These are phyloP conservation scores for Stictonetta naevosa DNA, from an alignment of 2,113 vertebrate genomes.

Conservation along the genomic window DNA sequence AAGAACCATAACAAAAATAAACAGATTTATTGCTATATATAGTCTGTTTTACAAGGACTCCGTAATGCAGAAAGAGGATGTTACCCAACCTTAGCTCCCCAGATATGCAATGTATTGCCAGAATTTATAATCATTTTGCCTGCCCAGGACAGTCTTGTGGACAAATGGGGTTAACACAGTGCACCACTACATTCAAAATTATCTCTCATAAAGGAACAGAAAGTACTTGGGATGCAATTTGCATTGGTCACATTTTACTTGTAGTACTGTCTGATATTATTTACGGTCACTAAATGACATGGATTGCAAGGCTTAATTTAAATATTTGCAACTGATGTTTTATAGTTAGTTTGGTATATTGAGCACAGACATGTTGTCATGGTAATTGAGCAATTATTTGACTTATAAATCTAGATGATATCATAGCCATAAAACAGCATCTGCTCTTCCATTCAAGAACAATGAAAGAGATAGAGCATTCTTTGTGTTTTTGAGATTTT, in stretches of 20 bases:
- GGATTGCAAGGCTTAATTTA: background rate
- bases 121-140: background rate
- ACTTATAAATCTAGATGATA: background rate
- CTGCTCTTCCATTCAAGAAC: background rate
- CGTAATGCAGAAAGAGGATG: background rate
- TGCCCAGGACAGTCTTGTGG: background rate
- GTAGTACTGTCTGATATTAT: background rate
- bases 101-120: background rate
- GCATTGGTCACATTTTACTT: background rate
- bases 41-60: background rate
- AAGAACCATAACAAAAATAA: slow-evolving; percentile 6
- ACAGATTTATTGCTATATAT: background rate
- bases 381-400: background rate
- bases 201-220: background rate
- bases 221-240: background rate
- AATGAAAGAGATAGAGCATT: background rate
- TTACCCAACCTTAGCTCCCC: background rate
- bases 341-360: background rate
- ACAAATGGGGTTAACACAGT: fast-evolving
- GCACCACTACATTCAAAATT: background rate
- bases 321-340: background rate
- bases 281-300: background rate
- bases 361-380: background rate
- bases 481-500: background rate
- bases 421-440: background rate